Conservation (phyloP, 2,113 vertebrate genomes). For the Morone saxatilis region DNA sequence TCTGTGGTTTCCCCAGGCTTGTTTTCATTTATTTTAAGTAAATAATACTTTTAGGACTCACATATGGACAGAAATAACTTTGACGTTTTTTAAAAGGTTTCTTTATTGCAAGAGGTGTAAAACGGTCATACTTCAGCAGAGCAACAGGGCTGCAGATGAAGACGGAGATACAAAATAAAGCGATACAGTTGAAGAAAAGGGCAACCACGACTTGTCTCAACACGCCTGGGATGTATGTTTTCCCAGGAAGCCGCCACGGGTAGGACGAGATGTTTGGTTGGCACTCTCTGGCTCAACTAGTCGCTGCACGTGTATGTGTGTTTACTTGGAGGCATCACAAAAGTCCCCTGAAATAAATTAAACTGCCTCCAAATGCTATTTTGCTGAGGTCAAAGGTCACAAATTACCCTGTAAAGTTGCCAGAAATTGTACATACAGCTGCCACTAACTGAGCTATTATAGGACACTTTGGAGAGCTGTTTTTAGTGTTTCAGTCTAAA, state of each 20-base stretch:
- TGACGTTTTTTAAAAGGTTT: too few species aligned
- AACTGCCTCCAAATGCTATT: neutral
- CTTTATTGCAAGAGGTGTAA: too few species aligned
- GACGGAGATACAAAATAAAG: neutral
- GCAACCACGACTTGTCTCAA: neutral
- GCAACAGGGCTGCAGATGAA: neutral
- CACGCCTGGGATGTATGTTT: neutral
- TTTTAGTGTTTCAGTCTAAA: neutral
- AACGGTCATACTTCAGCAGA: neutral
- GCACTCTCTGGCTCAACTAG: neutral
- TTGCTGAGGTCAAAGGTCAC: slow-evolving; percentile 9
- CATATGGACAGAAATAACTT: too few species aligned
- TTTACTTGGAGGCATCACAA: neutral
- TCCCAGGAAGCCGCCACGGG: neutral
- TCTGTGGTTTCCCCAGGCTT: too few species aligned
- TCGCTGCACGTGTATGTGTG: slow-evolving; percentile 24
- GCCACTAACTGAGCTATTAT: neutral
- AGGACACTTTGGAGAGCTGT: neutral
- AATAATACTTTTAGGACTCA: too few species aligned
- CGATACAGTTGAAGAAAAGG: neutral
- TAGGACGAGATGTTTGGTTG: neutral
- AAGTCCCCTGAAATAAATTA: neutral
- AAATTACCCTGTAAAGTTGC: too few species aligned
- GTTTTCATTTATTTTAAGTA: too few species aligned
- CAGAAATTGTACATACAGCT: neutral